A percentile compares a stretch with the other conserved stretches of the same genome.
These are phyloP conservation scores for Oreochromis niloticus DNA, from an alignment of 2,113 vertebrate genomes.

Conservation along the genomic window DNA sequence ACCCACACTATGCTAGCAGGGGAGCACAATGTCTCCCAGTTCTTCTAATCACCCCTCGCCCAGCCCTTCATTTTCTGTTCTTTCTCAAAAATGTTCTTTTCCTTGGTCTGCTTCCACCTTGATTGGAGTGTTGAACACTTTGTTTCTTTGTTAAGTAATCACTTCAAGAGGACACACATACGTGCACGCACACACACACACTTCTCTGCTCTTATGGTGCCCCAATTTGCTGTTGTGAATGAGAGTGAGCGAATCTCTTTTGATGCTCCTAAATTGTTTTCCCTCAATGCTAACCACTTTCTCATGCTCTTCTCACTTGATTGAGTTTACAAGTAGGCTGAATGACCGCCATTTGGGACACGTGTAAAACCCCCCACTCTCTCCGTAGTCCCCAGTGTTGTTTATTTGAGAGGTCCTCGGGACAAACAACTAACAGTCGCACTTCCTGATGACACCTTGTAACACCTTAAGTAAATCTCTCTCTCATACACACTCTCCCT, in stretches of 20 bases:
- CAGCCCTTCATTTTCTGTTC: constrained; percentile 5
- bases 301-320: constrained; percentile 44
- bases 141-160: constrained; percentile 53
- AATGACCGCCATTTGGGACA: constrained; percentile 14
- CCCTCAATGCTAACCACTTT: constrained; percentile 36
- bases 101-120: constrained; percentile 28
- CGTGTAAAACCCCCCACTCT: neutral
- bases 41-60: neutral
- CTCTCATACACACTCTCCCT: constrained; percentile 3
- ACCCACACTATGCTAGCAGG: neutral
- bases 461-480: constrained; percentile 29
- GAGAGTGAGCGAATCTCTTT: constrained; percentile 32
- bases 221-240: constrained; percentile 43
- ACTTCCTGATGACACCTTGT: constrained; percentile 22
- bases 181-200: neutral
- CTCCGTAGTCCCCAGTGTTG: neutral
- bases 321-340: constrained; percentile 59
- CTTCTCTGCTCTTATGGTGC: constrained; percentile 54
- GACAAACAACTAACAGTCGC: constrained; percentile 18
- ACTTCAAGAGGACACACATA: constrained; percentile 25
- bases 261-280: constrained; percentile 53
- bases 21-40: neutral
- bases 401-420: constrained; percentile 14
- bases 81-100: neutral
- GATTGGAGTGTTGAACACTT: constrained; percentile 47